Conservation (phyloP, 2,888 invertebrate genomes). For the Rhimphoctona megacephalus region DNA sequence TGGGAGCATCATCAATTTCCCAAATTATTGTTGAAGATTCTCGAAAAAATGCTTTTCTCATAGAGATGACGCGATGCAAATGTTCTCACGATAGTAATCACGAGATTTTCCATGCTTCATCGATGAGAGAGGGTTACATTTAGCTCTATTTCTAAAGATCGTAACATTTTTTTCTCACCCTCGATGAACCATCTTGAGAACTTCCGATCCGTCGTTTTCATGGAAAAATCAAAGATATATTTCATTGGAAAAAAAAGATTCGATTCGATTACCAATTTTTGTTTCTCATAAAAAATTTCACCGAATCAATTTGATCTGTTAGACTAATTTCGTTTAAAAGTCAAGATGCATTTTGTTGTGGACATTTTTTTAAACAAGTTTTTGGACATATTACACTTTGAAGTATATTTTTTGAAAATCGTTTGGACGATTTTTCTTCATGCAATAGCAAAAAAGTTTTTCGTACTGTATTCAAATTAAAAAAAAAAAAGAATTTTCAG, state of each 20-base stretch:
- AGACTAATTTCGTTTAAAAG: not conserved
- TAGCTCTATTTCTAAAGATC: not conserved
- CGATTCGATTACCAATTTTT: not conserved
- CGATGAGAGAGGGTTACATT: not conserved
- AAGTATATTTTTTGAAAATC: not conserved
- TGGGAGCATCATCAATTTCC: conserved; percentile 37
- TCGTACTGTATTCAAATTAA: not conserved
- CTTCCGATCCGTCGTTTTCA: conserved; percentile 2
- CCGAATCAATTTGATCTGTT: not conserved
- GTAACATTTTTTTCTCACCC: conserved; percentile 39
- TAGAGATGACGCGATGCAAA: conserved; percentile 46
- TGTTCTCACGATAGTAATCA: conserved; percentile 44
- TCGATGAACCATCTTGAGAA: conserved; percentile 6
- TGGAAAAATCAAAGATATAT: conserved; percentile 25
- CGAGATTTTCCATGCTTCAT: conserved; percentile 9
- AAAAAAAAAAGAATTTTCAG: not conserved
- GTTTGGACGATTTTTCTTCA: not conserved
- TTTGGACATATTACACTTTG: not conserved
- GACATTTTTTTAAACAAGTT: not conserved
- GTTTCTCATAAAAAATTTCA: not conserved
- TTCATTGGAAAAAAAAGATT: not conserved
- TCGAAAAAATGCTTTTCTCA: conserved; percentile 15
- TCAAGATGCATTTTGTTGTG: not conserved
- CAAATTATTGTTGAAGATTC: conserved; percentile 19
- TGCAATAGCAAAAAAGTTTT: not conserved